Evolutionary conservation across 2,797 vertebrate species (phyloP).

Genomic region (Tapirus indicus): DNA sequence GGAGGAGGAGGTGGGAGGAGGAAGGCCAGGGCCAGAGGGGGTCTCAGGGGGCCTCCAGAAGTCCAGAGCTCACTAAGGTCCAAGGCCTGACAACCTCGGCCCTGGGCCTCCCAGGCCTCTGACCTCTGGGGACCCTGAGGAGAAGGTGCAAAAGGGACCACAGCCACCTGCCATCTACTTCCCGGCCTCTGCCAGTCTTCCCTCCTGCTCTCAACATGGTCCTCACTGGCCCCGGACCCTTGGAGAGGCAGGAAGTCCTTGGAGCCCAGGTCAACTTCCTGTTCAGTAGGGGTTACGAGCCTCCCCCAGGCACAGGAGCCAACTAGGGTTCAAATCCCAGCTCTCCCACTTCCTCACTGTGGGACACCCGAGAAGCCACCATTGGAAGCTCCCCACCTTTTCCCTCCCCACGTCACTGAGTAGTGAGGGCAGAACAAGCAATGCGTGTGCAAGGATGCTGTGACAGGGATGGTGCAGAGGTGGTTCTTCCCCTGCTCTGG

Average conservation of each 20-base stretch:
- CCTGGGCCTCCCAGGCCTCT: neutral
- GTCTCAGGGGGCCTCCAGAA: neutral
- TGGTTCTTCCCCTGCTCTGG: neutral
- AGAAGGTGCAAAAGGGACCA: neutral
- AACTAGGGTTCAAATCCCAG: neutral
- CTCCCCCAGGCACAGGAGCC: neutral
- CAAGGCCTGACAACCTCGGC: too few relatives aligned
- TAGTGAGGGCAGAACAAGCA: neutral
- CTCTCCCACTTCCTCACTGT: neutral
- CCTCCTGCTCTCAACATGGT: neutral
- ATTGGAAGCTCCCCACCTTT: neutral
- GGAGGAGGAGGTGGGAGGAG: neutral
- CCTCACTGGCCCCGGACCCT: neutral
- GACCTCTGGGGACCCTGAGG: neutral
- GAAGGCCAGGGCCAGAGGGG: neutral
- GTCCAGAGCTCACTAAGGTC: neutral
- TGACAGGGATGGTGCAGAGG: rapidly evolving
- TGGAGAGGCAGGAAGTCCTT: rapidly evolving
- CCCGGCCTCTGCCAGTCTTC: neutral
- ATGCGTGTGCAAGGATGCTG: rapidly evolving
- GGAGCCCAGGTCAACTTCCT: neutral
- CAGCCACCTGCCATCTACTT: rapidly evolving
- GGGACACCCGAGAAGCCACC: neutral
- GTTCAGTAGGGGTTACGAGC: rapidly evolving
- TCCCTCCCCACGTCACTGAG: too few relatives aligned